Base-by-base conservation (phyloP, 64 coral and sea anemone genomes). In the Anthopleura sola region DNA sequence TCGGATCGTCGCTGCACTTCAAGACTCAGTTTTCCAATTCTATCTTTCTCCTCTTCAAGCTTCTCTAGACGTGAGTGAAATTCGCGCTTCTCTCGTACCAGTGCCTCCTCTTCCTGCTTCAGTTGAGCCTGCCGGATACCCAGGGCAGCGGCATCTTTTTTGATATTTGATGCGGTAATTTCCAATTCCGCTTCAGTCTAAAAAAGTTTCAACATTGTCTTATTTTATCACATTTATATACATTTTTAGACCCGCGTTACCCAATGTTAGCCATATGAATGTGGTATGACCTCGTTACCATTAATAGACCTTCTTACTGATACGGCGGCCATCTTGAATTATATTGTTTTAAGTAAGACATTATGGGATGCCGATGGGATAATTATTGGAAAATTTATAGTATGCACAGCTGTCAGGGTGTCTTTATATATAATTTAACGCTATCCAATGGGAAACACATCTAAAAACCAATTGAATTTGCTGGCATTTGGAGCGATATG, bases 171-270 rank as follows among this genome's bases (percentile, higher is more conserved):
- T 26, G 86, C 83, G 62, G 95, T 94, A 50, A 78, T 77, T 53
- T 94, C 95, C 29, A 94, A 75, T 54, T 98, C 89, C 54, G 95
- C 92, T 60, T 94, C 95, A 33, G 90, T 86, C 95, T 98, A 82
- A 76, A 36, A 53, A 82, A 78, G 74, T n/a, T 62, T n/a, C 58
- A 21, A 62, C 40, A 40, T 62, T n/a, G 58, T 62, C 13, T 26
- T 62, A 14, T 62, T 62, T 20, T 62, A 24, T 2, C 20, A 62
- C 7, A 44, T 44, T 44, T 44, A 44, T 44, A 26, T 26, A 20
- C 58, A n/a, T 26, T 15, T 28, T 62, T 62, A 62, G 58, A 6
- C 58, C 58, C 6, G 6, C n/a, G 5, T 62, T 23, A 62, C 21
- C 24, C 6, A 8, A n/a, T 23, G 1, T 26, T 56, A 56, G 14